Base-by-base conservation (phyloP, 2,888 invertebrate genomes). In the Dolichopus griseipennis region DNA sequence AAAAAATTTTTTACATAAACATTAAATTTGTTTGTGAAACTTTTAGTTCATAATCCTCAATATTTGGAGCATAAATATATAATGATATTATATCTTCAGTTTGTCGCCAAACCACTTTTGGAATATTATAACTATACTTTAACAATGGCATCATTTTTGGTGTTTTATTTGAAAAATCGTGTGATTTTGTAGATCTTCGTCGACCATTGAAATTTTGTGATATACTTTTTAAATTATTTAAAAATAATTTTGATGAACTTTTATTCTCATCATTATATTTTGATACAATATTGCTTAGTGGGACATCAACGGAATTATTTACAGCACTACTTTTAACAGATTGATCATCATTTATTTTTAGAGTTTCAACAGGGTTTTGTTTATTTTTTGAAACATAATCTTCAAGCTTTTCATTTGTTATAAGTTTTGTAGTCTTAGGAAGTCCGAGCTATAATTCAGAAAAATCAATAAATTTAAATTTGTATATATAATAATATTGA, bases 41-140 rank as follows among this genome's bases (percentile, higher is more conserved):
- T 68, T 75, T 73, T 5, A 77, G 69, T 18, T 71, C 70, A 65
- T 77, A 77, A 18, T 75, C 74, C 1, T 63, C 34, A n/a, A 76
- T 70, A 69, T 77, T 76, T 8, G 75, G 75, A 0, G 76, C 75
- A 69, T 69, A 61, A 43, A 76, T 76, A 8, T 73, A 71, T 34
- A 77, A 43, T 69, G 70, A 74, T 37, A 77, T 74, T 61, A 76
- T 68, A 43, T 70, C 74, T 70, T 76, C 74, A 18, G 76, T 74
- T 68, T 77, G 74, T 61, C 75, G 74, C 77, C 77, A 77, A 27
- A 71, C 71, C 61, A 75, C 75, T 15, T 67, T 65, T 18, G 77
- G 77, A 15, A 73, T 73, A 70, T 75, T 75, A 66, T 74, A 66
- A 15, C 73, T 69, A 3, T 71, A 43, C 64, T 68, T 73, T 6